These are phyloP conservation scores for Poecilia wingei DNA, from an alignment of 2,797 vertebrate species.

Conservation along the genomic window DNA sequence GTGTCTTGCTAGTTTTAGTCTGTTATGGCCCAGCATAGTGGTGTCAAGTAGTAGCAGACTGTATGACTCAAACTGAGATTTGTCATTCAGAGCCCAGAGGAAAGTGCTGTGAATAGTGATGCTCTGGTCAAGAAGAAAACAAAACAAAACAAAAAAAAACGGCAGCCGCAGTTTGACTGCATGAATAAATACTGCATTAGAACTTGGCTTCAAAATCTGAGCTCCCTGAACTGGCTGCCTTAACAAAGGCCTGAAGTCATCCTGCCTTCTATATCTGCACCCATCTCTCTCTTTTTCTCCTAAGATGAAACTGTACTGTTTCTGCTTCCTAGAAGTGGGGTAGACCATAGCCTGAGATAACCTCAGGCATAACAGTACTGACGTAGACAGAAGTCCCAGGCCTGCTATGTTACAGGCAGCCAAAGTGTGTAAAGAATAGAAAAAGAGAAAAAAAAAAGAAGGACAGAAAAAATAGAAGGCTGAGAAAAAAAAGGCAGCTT, in stretches of 20 bases:
- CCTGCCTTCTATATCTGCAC: conserved; percentile 33
- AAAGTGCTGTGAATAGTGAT: conserved; percentile 12
- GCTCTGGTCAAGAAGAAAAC: conserved; percentile 3
- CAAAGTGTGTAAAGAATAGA: conserved; percentile 9
- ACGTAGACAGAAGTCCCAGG: conserved; percentile 65
- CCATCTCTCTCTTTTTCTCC: conserved; percentile 62
- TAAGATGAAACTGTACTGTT: conserved; percentile 80
- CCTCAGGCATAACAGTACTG: conserved; percentile 55
- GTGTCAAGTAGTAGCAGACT: conserved; percentile 10
- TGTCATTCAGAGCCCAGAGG: conserved; percentile 6
- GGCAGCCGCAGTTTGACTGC: conserved; percentile 1
- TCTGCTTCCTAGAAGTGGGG: conserved; percentile 85
- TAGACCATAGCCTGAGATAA: conserved; percentile 83
- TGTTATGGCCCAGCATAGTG: conserved; percentile 1
- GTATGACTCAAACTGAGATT: conserved; percentile 22
- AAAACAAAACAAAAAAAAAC: background rate
- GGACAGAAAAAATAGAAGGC: conserved; percentile 4
- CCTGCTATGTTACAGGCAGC: conserved; percentile 29
- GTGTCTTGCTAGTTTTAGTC: background rate
- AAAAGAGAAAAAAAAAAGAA: conserved; percentile 1
- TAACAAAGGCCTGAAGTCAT: conserved; percentile 6
- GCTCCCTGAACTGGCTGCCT: conserved; percentile 1
- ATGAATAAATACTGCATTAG: conserved; percentile 20
- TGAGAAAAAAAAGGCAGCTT: conserved; percentile 21
- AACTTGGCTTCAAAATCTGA: conserved; percentile 1